phyloP scores from a whole-genome alignment of 1,140 invertebrate species.

The Chelonus insularis region DNA sequence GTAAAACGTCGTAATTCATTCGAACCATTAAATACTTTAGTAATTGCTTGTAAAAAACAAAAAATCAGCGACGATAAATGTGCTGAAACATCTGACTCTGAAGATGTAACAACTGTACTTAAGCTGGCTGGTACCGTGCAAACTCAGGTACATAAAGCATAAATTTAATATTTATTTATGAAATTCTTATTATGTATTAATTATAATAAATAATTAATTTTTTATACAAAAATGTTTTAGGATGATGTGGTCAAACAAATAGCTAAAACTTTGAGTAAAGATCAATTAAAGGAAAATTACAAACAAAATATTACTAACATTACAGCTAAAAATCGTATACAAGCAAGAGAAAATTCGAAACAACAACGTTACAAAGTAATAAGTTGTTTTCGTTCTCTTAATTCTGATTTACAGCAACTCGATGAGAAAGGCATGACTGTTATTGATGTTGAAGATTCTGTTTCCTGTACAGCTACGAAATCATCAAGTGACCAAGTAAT shows the following conservation, averaged over 20 bases:
- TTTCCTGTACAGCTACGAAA: constrained; percentile 10
- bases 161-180: constrained; percentile 8
- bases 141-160: constrained; percentile 42
- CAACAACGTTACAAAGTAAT: constrained; percentile 49
- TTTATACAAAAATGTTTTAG: too few relatives aligned
- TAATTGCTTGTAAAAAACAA: constrained; percentile 62
- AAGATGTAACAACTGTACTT: constrained; percentile 53
- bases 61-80: constrained; percentile 46
- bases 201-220: too few relatives aligned
- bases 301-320: constrained; percentile 56
- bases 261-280: constrained; percentile 42
- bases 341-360: constrained; percentile 33
- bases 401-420: constrained; percentile 23
- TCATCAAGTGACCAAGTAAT: constrained; percentile 15
- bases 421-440: constrained; percentile 41
- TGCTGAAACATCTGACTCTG: constrained; percentile 23
- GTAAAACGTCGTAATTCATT: constrained; percentile 63
- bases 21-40: constrained; percentile 60
- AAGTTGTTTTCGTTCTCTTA: constrained; percentile 43
- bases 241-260: constrained; percentile 52
- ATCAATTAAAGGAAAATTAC: constrained; percentile 45
- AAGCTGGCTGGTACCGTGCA: constrained; percentile 64
- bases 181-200: constrained; percentile 2
- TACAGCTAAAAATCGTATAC: constrained; percentile 39
- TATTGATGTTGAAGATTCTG: constrained; percentile 51